phyloP scores from a whole-genome alignment of 2,797 vertebrate genomes.

The Anguilla megastoma region DNA sequence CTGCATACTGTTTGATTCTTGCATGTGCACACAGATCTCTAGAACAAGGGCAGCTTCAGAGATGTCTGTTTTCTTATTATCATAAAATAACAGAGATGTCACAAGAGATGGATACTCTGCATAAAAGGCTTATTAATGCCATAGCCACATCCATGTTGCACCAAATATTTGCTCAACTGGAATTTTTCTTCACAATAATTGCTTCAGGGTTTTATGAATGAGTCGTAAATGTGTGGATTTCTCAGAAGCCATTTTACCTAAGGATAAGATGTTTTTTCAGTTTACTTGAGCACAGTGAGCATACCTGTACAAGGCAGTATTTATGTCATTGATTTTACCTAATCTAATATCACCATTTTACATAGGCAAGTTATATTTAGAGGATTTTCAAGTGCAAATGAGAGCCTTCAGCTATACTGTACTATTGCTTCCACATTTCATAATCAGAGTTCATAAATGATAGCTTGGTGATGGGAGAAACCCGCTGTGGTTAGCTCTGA shows the following conservation, averaged over 20 bases:
- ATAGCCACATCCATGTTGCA: constrained; percentile 45
- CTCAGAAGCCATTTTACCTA: constrained; percentile 55
- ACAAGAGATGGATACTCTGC: constrained; percentile 55
- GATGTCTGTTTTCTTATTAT: constrained; percentile 67
- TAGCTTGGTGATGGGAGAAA: constrained; percentile 40
- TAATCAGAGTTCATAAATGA: constrained; percentile 37
- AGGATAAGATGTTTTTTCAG: constrained; percentile 48
- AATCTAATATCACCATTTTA: constrained; percentile 32
- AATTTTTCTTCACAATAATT: constrained; percentile 53
- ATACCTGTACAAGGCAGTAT: constrained; percentile 44
- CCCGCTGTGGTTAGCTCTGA: constrained; percentile 38
- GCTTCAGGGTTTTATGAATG: constrained; percentile 52
- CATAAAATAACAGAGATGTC: constrained; percentile 69
- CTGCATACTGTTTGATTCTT: constrained; percentile 37
- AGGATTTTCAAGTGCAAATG: neutral
- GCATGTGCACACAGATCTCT: constrained; percentile 47
- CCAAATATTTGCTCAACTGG: constrained; percentile 38
- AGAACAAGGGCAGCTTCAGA: constrained; percentile 52
- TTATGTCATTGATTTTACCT: constrained; percentile 42
- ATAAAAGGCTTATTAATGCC: constrained; percentile 44
- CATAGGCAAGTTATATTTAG: neutral
- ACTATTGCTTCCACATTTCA: neutral
- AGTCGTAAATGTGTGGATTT: constrained; percentile 58
- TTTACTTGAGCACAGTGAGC: constrained; percentile 33
- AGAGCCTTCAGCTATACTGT: constrained; percentile 13